Conservation (phyloP, 2,797 vertebrate species). For the Protosalanx chinensis region DNA sequence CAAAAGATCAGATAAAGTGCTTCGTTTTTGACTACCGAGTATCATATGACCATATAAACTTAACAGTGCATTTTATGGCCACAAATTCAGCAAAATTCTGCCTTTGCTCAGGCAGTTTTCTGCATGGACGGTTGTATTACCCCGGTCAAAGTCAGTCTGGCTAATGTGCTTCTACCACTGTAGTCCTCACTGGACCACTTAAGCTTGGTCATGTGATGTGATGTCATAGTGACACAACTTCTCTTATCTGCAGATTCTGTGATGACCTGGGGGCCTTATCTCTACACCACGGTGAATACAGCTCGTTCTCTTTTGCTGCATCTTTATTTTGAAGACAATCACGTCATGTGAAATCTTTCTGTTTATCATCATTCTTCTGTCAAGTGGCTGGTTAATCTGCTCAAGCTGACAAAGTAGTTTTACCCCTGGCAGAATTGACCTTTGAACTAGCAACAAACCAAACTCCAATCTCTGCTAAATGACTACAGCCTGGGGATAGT, state of each 20-base stretch:
- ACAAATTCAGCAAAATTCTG: neutral
- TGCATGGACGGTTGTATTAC: neutral
- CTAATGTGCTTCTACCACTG: neutral
- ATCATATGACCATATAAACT: neutral
- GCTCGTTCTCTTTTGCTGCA: neutral
- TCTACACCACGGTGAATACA: constrained; percentile 89
- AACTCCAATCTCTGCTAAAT: neutral
- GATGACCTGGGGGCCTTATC: constrained; percentile 93
- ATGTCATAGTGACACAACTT: neutral
- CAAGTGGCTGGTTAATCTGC: neutral
- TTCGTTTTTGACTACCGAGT: too few relatives aligned
- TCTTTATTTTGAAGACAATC: too few relatives aligned
- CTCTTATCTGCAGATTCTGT: constrained; percentile 82
- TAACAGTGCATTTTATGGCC: neutral
- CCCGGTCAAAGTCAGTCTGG: constrained; percentile 7
- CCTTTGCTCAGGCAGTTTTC: neutral
- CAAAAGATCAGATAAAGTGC: neutral
- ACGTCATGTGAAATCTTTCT: neutral
- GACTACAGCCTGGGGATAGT: neutral
- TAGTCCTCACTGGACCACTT: too few relatives aligned
- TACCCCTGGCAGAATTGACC: too few relatives aligned
- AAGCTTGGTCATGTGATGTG: neutral
- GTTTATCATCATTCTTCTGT: neutral
- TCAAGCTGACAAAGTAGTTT: neutral
- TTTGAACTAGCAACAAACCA: too few relatives aligned